These are phyloP conservation scores for Cardiocondyla obscurior DNA, from an alignment of 1,140 invertebrate genomes.

Conservation along the genomic window DNA sequence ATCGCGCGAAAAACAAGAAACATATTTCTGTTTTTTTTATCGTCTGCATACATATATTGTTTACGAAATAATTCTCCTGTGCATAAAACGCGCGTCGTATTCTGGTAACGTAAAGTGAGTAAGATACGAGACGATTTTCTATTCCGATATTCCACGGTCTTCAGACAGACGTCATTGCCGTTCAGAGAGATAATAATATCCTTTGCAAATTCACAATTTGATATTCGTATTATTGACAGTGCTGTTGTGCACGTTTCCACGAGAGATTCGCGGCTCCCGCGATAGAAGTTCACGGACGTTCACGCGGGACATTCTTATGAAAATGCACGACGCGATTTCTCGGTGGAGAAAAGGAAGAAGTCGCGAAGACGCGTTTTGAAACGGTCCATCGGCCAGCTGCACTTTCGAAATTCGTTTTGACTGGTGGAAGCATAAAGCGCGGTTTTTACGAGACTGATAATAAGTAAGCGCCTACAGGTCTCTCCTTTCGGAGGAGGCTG, in stretches of 20 bases:
- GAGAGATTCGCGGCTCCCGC: neutral
- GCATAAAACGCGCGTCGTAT: neutral
- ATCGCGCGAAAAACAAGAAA: too few relatives aligned
- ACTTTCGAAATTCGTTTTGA: slow-evolving; percentile 67
- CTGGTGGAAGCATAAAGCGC: slow-evolving; percentile 68
- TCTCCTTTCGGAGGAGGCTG: slow-evolving; percentile 5
- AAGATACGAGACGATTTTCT: neutral
- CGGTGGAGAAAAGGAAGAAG: slow-evolving; percentile 15
- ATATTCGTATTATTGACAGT: neutral
- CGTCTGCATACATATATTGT: neutral
- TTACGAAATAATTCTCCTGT: slow-evolving; percentile 15
- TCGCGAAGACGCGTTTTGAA: slow-evolving; percentile 28
- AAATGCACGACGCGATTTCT: slow-evolving; percentile 55
- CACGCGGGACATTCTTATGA: slow-evolving; percentile 71
- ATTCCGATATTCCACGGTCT: neutral
- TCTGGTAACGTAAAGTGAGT: neutral
- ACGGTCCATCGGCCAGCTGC: slow-evolving; percentile 2
- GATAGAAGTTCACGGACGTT: slow-evolving; percentile 61
- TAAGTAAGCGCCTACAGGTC: slow-evolving; percentile 52
- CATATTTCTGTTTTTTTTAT: neutral
- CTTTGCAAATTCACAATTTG: slow-evolving; percentile 3
- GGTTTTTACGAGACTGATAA: slow-evolving; percentile 68
- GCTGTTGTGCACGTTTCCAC: neutral
- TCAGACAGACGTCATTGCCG: neutral
- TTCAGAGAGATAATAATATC: neutral